A percentile compares a stretch with the other conserved stretches of the same genome.
Conservation (phyloP, 2,797 vertebrate genomes). For the Mus spretus region DNA sequence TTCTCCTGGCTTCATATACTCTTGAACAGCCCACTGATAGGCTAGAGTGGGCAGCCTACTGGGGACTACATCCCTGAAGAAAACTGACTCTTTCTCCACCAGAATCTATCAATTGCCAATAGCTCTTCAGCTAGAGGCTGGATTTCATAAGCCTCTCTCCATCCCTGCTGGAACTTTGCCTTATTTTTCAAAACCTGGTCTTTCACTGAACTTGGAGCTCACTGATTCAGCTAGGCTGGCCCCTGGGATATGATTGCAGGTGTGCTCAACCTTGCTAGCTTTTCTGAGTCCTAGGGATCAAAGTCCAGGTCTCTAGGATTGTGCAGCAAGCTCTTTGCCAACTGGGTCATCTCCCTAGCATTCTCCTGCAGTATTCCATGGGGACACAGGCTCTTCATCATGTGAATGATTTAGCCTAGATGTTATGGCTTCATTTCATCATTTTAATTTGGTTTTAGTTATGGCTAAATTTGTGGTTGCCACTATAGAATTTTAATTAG, state of each 20-base stretch:
- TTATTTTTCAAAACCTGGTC: background rate
- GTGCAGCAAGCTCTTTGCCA: background rate
- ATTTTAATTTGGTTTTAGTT: background rate
- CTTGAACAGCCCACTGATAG: background rate
- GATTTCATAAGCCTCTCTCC: background rate
- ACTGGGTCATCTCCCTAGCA: background rate
- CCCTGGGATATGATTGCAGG: background rate
- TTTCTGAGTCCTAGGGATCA: background rate
- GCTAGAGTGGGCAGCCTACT: background rate
- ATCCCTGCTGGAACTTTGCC: background rate
- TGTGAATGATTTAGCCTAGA: background rate
- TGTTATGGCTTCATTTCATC: background rate
- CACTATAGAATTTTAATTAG: constrained; percentile 12
- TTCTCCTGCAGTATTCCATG: background rate
- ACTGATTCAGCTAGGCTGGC: background rate
- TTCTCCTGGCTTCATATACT: background rate
- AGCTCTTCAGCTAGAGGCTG: background rate
- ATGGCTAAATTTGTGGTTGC: constrained; percentile 13
- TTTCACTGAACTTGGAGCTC: background rate
- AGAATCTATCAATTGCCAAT: background rate
- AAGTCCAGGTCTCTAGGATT: background rate
- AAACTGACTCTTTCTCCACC: background rate
- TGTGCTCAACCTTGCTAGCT: background rate
- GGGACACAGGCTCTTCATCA: background rate
- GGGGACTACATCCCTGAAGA: background rate